Percentiles rank a stretch among this genome's conserved stretches.
Evolutionary conservation across 2,113 vertebrate genomes (phyloP).

Genomic region (Heterotis niloticus): DNA sequence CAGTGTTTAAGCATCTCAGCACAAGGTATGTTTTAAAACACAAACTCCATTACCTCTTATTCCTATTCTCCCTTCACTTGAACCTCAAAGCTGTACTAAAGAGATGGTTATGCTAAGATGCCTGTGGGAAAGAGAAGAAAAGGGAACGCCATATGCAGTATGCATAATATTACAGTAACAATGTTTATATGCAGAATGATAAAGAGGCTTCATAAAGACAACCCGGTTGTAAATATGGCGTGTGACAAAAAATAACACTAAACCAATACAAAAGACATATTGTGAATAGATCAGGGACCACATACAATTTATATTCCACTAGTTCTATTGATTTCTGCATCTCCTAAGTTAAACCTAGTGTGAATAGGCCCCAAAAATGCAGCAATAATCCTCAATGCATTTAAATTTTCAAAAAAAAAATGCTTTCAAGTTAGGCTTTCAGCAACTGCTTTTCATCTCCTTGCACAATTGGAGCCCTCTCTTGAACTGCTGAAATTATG

Average conservation of each 20-base stretch:
- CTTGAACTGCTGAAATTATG: conserved; percentile 29
- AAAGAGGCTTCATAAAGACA: not conserved
- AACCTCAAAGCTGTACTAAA: conserved; percentile 33
- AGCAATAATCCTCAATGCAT: conserved; percentile 28
- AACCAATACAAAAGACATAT: conserved; percentile 21
- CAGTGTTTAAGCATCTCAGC: conserved; percentile 31
- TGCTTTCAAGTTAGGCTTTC: conserved; percentile 20
- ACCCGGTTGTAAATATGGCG: not conserved
- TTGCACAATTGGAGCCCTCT: conserved; percentile 20
- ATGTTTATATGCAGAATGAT: conserved; percentile 8
- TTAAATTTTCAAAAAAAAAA: conserved; percentile 16
- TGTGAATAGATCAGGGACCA: conserved; percentile 2
- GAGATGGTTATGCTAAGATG: conserved; percentile 30
- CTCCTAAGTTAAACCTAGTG: conserved; percentile 25
- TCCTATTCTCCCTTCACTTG: conserved; percentile 33
- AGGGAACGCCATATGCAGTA: not conserved
- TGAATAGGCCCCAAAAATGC: conserved; percentile 29
- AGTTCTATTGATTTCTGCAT: conserved; percentile 33
- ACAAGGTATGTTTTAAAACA: conserved; percentile 33
- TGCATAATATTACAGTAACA: not conserved
- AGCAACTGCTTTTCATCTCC: conserved; percentile 31
- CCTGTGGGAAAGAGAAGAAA: conserved; percentile 5
- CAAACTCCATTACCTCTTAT: conserved; percentile 24
- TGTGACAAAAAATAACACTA: not conserved
- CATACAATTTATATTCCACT: conserved; percentile 17